Evolutionary conservation across 1,140 invertebrate species (phyloP).

Genomic region (Cyclina sinensis): DNA sequence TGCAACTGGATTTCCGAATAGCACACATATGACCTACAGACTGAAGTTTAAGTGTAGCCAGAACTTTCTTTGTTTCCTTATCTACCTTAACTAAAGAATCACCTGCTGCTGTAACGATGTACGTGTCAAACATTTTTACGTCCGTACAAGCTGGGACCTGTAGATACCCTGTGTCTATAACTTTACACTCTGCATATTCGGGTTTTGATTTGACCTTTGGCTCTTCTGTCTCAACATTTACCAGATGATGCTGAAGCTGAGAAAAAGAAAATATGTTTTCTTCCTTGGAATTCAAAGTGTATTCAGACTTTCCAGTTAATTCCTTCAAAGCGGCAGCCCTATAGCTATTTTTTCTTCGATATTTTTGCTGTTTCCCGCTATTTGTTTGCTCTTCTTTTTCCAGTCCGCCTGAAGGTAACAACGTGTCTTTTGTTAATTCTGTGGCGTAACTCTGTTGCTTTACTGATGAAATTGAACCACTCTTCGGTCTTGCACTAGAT

Average conservation of each 20-base stretch:
- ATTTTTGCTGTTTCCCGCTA: too few relatives aligned
- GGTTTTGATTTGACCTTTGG: not conserved
- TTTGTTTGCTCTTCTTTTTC: not conserved
- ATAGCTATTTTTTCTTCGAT: not conserved
- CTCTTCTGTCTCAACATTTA: not conserved
- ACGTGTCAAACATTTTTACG: not conserved
- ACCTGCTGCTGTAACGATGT: not conserved
- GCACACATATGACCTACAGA: not conserved
- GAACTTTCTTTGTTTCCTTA: not conserved
- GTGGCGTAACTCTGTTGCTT: not conserved
- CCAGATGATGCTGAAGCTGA: not conserved
- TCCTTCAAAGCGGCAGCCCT: not conserved
- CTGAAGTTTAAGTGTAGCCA: not conserved
- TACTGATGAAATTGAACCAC: not conserved
- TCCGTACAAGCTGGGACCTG: conserved; percentile 2
- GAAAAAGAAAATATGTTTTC: not conserved
- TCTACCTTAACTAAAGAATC: not conserved
- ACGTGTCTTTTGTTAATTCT: not conserved
- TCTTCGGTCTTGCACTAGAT: too few relatives aligned
- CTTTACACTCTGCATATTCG: not conserved
- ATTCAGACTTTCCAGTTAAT: not conserved
- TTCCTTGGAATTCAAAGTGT: not conserved
- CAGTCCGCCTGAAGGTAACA: not conserved
- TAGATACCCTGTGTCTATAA: not conserved
- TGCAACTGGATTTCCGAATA: not conserved